Evolutionary conservation across 2,113 vertebrate species (phyloP), one percentile per base, ranked within the genome.

Genomic region (Vidua chalybeata): DNA sequence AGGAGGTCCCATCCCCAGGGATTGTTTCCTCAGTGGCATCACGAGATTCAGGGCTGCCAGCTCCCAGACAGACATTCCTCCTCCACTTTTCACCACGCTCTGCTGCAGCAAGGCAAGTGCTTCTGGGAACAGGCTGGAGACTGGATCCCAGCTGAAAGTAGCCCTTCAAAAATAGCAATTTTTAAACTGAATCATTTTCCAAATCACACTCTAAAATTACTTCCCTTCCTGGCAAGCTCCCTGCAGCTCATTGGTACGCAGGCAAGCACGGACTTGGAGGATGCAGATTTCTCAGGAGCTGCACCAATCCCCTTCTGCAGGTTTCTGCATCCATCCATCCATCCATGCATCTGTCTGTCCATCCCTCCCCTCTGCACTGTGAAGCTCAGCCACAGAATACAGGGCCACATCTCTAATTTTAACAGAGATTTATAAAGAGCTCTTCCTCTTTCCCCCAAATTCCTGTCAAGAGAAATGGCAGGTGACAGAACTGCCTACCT

Each of bases 161-260:
- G 86, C 94, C 95, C 85, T 95, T 97, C 96, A 95, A 93, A 97
- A 96, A 95, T 95, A 94, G 94, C 85, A 86, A 30, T 94, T 94
- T 92, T 95, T 82, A 88, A 95, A 97, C 90, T 80, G 95, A 94
- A 95, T 92, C 88, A 94, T 90, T 97, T 92, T 88, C 76, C 90
- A 95, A 94, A 95, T 94, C 90, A 92, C 94, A 94, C 72, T 94
- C 90, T 97, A 96, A 96, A 97, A 95, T 96, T 93, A 96, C 39
- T 86, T 97, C 72, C 51, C 55, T 95, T 90, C 67, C 94, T 97
- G 95, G 96, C 96, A 96, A 92, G 95, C 90, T 94, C 79, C 30
- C 86, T 73, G 72, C 55, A 92, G 94, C 79, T 93, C 89, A 88
- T 78, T 4, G 2, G 92, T 80, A 80, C n/a, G 14, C 88, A 88